Base-by-base conservation (phyloP, 1,140 invertebrate species). In the Bathynomus jamesi region DNA sequence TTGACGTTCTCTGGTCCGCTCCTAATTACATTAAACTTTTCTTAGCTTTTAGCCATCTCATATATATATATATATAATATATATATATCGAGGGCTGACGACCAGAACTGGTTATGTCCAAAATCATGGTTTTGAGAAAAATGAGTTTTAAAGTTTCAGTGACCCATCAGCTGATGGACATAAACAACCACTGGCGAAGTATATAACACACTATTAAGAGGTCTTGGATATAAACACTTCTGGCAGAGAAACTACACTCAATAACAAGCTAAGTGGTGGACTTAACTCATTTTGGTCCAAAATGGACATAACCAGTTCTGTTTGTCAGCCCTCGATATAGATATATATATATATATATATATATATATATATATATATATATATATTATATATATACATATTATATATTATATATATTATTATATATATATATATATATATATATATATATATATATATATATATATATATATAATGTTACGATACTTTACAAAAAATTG, bases 31-130 rank as follows among this genome's bases (percentile, higher is more conserved):
- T 17, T 1, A 11, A 53, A 53, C 13, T 8, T 40, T 40, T 8
- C 17, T 53, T 53, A 53, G 40, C 5, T 2, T 53, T 53, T 1
- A 53, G 2, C 11, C 13, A 53, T 53, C 7, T 40, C 17, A 53
- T 53, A 53, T 53, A 53, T 53, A 53, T 53, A 53, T 53, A 53
- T 53, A 53, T 53, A 53, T 53, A 53, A n/a, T n/a, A 53, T 11
- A n/a, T n/a, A n/a, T n/a, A n/a, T n/a, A n/a, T n/a, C n/a, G n/a
- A n/a, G n/a, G n/a, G n/a, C n/a, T n/a, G n/a, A n/a, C n/a, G n/a
- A n/a, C n/a, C n/a, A n/a, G n/a, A n/a, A n/a, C n/a, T n/a, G n/a
- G n/a, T n/a, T n/a, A n/a, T n/a, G n/a, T n/a, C n/a, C n/a, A n/a
- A n/a, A n/a, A n/a, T n/a, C n/a, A n/a, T n/a, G n/a, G n/a, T n/a